Evolutionary conservation across 2,797 vertebrate genomes (phyloP).

Genomic region (Paguma larvata): DNA sequence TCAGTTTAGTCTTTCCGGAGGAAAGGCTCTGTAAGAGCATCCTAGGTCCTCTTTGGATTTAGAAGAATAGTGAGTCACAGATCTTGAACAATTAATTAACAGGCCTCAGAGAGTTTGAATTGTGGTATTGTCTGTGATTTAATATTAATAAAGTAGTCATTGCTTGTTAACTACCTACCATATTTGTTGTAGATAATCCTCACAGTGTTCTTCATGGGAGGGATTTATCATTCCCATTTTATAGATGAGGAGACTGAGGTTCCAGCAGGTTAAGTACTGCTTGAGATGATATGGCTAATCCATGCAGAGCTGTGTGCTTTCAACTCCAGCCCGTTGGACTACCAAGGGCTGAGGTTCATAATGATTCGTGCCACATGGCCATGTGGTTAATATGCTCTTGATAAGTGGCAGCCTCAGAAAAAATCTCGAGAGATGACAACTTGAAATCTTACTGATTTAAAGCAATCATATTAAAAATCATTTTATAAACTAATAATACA

Average conservation of each 20-base stretch:
- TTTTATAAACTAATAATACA: not conserved
- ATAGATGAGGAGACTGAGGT: not conserved
- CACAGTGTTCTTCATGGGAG: not conserved
- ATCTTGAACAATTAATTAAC: not conserved
- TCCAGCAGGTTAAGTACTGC: not conserved
- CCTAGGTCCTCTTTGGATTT: not conserved
- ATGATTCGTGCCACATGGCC: not conserved
- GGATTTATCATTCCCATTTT: not conserved
- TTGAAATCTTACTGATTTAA: slow-evolving; percentile 29
- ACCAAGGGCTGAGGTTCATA: not conserved
- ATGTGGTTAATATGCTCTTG: not conserved
- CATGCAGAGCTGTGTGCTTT: not conserved
- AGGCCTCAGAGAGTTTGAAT: not conserved
- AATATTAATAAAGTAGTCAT: not conserved
- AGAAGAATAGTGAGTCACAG: not conserved
- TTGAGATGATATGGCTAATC: not conserved
- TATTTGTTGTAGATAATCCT: not conserved
- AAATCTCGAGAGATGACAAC: not conserved
- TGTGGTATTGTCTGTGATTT: not conserved
- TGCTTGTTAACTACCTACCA: not conserved
- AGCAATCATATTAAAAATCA: slow-evolving; percentile 26
- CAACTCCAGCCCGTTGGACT: not conserved
- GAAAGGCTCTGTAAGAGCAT: not conserved
- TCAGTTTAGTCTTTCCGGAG: not conserved
- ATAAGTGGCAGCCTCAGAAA: not conserved